These are phyloP conservation scores for Drosophila subquinaria DNA, from an alignment of 2,888 invertebrate species.

Conservation along the genomic window DNA sequence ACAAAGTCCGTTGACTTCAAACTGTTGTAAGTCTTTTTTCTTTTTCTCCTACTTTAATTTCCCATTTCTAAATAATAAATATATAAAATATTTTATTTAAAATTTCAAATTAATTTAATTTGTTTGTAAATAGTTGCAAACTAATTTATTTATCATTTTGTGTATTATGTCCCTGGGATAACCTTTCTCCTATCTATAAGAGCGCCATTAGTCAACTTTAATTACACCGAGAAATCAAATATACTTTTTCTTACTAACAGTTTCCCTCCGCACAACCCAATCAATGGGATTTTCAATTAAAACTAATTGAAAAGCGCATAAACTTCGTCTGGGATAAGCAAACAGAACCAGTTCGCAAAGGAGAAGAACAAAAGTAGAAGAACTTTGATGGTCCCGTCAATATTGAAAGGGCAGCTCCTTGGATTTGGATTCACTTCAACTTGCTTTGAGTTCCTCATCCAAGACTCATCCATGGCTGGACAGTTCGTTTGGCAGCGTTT, in stretches of 20 bases:
- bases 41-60: no score
- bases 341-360: constrained; percentile 55
- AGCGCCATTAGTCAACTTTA: constrained; percentile 34
- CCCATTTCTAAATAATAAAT: no score
- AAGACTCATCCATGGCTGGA: constrained; percentile 6
- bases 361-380: constrained; percentile 30
- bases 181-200: not conserved
- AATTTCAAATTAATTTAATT: no score
- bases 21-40: no score
- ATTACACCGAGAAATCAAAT: constrained; percentile 49
- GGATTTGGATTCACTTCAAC: constrained; percentile 18
- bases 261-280: constrained; percentile 25
- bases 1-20: no score
- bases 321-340: constrained; percentile 64
- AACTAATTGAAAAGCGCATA: constrained; percentile 75
- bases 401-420: constrained; percentile 51
- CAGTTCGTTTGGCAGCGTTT: constrained; percentile 70
- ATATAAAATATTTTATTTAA: no score
- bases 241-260: constrained; percentile 26
- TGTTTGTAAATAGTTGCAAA: not conserved
- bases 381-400: constrained; percentile 57
- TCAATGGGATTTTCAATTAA: constrained; percentile 76
- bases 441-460: not conserved
- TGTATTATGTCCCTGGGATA: not conserved
- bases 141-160: not conserved